Evolutionary conservation across 1,140 invertebrate genomes (phyloP), one percentile per base, ranked within the genome.

Genomic region (Cyclargus thomasi): DNA sequence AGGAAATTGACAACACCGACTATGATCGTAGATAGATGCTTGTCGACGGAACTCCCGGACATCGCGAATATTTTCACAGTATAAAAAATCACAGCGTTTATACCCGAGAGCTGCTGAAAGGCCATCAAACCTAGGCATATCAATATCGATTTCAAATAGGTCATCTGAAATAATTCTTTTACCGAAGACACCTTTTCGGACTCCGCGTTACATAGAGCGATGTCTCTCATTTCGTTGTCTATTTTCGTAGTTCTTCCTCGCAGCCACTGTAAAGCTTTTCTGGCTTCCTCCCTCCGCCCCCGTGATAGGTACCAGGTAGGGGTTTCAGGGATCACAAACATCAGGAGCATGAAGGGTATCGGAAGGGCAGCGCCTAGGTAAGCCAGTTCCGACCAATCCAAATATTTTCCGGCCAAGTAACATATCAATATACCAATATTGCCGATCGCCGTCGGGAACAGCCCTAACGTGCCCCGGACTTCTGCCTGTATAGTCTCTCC

Each of bases 11-110:
- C 97, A 1, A 95, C 80, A 17, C 97, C 97, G 3, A 98, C 94
- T 75, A 98, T 95, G 65, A 97, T 95, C 10, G 95, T 95, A 68
- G 94, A 94, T 0, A 96, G 55, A 79, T 95, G 94, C 71, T 93
- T 92, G 73, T 96, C 93, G 64, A 97, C 83, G 0, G 92, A 92
- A 73, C 95, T 96, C 1, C 95, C 95, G 4, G 95, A 93, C 76
- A 94, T 93, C 86, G 94, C 85, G 83, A 99, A 99, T 67, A 99
- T 98, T 70, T 92, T 90, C 0, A 96, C 96, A 0, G 97, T 97
- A 83, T 99, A 98, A 88, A 98, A 98, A 75, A 98, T 97, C 39
- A 98, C 95, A 0, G 97, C 97, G 79, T 98, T 98, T 75, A 97
- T 97, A n/a, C 97, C 97, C 55, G 95, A 97, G 70, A 98, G 87